Evolutionary conservation across 2,888 invertebrate genomes (phyloP).

Genomic region (Monopis laevigella): DNA sequence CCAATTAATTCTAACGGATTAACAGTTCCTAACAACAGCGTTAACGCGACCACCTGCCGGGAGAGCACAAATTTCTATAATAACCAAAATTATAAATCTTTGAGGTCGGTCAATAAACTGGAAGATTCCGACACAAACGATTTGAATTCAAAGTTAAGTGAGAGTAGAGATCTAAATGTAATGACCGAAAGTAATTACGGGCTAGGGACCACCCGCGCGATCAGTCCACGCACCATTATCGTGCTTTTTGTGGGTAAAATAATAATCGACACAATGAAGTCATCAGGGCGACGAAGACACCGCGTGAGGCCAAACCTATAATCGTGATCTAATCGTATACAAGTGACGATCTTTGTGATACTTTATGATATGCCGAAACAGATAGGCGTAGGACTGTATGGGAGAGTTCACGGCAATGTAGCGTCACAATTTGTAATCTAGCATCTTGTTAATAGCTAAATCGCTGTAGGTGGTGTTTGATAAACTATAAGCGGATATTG

Average conservation of each 20-base stretch:
- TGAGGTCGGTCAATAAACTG: constrained; percentile 2
- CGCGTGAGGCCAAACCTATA: constrained; percentile 12
- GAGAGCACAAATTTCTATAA: background rate
- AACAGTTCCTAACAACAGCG: background rate
- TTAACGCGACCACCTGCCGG: constrained; percentile 1
- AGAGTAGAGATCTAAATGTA: constrained; percentile 19
- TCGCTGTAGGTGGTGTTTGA: too few relatives aligned
- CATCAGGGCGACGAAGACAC: constrained; percentile 30
- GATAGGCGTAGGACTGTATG: too few relatives aligned
- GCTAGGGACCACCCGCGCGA: constrained; percentile 10
- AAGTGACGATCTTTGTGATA: too few relatives aligned
- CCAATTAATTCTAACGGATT: background rate
- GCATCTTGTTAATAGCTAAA: too few relatives aligned
- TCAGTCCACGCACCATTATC: constrained; percentile 30
- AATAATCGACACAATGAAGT: constrained; percentile 53
- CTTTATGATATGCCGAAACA: too few relatives aligned
- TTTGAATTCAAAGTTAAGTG: constrained; percentile 1
- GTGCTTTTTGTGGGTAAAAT: constrained; percentile 41
- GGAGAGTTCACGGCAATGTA: too few relatives aligned
- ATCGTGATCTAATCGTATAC: too few relatives aligned
- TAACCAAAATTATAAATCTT: constrained; percentile 3
- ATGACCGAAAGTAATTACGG: constrained; percentile 39
- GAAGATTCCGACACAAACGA: constrained; percentile 5
- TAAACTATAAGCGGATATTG: too few relatives aligned
- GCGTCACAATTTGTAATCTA: too few relatives aligned